Conservation (phyloP, 2,888 invertebrate species). For the Euplagia quadripunctaria region DNA sequence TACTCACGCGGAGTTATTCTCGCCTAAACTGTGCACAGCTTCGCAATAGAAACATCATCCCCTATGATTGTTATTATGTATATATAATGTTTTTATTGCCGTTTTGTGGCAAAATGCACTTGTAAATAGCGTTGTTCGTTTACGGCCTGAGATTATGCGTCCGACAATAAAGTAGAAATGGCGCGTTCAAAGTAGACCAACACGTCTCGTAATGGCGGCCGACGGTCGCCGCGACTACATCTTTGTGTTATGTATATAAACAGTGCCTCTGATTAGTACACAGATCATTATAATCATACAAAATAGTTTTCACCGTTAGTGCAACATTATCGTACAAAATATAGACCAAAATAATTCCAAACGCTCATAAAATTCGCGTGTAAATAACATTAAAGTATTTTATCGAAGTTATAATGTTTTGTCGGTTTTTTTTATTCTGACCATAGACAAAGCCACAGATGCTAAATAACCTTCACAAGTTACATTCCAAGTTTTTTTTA, state of each 20-base stretch:
- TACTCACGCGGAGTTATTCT: conserved; percentile 72
- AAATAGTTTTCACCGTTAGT: conserved; percentile 74
- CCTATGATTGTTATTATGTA: conserved; percentile 59
- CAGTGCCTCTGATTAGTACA: conserved; percentile 72
- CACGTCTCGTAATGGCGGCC: conserved; percentile 1
- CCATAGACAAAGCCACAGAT: conserved; percentile 79
- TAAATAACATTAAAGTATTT: conserved; percentile 72
- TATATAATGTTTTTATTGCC: conserved; percentile 63
- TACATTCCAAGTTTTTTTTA: conserved; percentile 73
- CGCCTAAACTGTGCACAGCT: conserved; percentile 54
- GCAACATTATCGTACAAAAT: conserved; percentile 84
- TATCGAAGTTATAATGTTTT: conserved; percentile 72
- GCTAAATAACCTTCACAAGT: conserved; percentile 75
- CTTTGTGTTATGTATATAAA: conserved; percentile 33
- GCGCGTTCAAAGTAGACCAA: conserved; percentile 22
- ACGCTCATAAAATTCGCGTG: conserved; percentile 70
- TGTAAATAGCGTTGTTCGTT: conserved; percentile 66
- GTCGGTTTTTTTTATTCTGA: conserved; percentile 60
- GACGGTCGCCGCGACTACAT: conserved; percentile 1
- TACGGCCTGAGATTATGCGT: conserved; percentile 69
- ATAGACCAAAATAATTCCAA: conserved; percentile 83
- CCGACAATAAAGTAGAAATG: conserved; percentile 71
- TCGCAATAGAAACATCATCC: conserved; percentile 40
- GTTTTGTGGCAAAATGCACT: conserved; percentile 57
- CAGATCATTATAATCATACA: conserved; percentile 50